Base-by-base conservation (phyloP, 2,113 vertebrate genomes). In the Eleginops maclovinus region DNA sequence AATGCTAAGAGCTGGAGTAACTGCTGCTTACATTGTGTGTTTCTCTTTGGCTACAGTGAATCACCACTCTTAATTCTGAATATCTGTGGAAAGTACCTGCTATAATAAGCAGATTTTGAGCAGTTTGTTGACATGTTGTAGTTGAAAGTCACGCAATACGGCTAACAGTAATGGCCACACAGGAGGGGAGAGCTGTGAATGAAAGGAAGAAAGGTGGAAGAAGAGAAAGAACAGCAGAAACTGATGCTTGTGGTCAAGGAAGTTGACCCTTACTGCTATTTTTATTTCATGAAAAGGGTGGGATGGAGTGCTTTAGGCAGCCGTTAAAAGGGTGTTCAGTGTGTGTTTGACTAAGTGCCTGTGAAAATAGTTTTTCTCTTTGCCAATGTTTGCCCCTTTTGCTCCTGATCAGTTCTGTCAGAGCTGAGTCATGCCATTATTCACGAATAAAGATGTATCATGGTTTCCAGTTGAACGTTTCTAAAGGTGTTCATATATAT, bases 61-160 rank as follows among this genome's bases (percentile, higher is more conserved):
- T 90, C 81, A 85, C 41, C 40, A 22, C 68, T 84, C 83, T 89
- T 91, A 91, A 92, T 91, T 91, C 80, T 81, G 85, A 92, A 90
- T 90, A 90, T 91, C 86, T 87, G 80, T 84, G 87, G 93, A 92
- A 94, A 94, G 90, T 92, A 94, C 88, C 89, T 93, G 87, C 86
- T 93, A 88, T 93, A 93, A 91, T 88, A 92, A 94, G 85, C 88
- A 83, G 65, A 72, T 76, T 77, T 84, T 86, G 55, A 63, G 70
- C 60, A 81, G 86, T 94, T 93, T 93, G 85, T 94, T 93, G 84
- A 87, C 76, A 83, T 83, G 80, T 72, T 81, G 69, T 28, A 82
- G 84, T 76, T 84, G 63, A 88, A 91, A 90, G 90, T 85, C 82
- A 76, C 51, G 77, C 81, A 74, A 88, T 46, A 26, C 43, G 64